Conservation (phyloP, 2,797 vertebrate genomes). For the Sebastes trivittatus region DNA sequence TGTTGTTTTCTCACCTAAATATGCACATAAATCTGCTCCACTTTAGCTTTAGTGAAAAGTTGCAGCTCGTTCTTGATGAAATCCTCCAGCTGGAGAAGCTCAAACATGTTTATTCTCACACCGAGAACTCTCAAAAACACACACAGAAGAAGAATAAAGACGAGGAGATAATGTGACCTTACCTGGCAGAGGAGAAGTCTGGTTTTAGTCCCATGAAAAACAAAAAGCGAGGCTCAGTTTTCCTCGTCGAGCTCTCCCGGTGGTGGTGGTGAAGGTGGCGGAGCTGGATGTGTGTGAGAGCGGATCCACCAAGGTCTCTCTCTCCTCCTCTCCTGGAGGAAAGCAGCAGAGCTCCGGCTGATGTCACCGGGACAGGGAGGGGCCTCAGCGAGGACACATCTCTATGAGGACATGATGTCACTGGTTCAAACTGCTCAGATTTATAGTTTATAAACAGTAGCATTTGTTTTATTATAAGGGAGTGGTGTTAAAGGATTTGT, state of each 20-base stretch:
- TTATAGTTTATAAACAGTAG: not conserved
- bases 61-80: too few relatives aligned
- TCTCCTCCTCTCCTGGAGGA: constrained; percentile 27
- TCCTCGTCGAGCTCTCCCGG: constrained; percentile 18
- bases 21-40: fast-evolving
- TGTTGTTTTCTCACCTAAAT: not conserved
- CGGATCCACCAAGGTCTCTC: constrained; percentile 6
- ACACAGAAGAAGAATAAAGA: too few relatives aligned
- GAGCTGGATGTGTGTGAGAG: constrained; percentile 8
- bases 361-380: constrained; percentile 68
- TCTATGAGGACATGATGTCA: constrained; percentile 52
- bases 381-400: constrained; percentile 25
- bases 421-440: not conserved
- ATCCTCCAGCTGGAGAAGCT: too few relatives aligned
- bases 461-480: not conserved
- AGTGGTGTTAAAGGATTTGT: not conserved
- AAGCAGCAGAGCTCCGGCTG: constrained; percentile 52
- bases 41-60: too few relatives aligned
- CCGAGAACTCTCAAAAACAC: too few relatives aligned
- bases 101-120: too few relatives aligned
- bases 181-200: too few relatives aligned
- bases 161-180: too few relatives aligned
- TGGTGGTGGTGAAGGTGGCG: not conserved
- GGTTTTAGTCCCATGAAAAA: constrained; percentile 3
- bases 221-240: not conserved